A percentile compares a stretch with the other conserved stretches of the same genome.
These are phyloP conservation scores for Nephrotoma flavescens DNA, from an alignment of 2,888 invertebrate genomes.

Conservation along the genomic window DNA sequence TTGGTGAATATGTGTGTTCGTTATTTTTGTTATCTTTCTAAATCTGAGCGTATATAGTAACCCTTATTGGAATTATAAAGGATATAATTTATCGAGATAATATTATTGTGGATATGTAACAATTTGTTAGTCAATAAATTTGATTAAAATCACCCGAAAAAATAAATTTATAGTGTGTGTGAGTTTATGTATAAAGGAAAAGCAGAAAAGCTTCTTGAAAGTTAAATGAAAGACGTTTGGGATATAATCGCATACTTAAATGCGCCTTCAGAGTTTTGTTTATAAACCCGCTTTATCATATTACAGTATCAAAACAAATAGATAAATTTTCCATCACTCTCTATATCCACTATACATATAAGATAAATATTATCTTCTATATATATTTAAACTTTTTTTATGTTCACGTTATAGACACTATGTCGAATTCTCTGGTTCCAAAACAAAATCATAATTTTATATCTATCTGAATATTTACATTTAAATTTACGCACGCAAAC, in stretches of 20 bases:
- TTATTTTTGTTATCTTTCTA: not conserved
- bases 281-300: not conserved
- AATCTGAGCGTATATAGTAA: not conserved
- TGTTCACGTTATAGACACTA: not conserved
- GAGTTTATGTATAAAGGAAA: not conserved
- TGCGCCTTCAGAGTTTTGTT: not conserved
- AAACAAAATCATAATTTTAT: not conserved
- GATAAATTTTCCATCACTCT: not conserved
- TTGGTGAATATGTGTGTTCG: not conserved
- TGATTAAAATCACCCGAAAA: not conserved
- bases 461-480: not conserved
- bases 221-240: not conserved
- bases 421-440: not conserved
- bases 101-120: not conserved
- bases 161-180: not conserved
- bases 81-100: not conserved
- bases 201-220: not conserved
- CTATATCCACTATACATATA: not conserved
- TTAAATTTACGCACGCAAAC: not conserved
- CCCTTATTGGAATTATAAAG: not conserved
- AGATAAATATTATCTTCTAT: not conserved
- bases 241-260: not conserved
- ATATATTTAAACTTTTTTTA: not conserved
- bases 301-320: not conserved
- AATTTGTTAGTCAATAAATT: not conserved